Percentiles rank a stretch among this genome's conserved stretches.
Evolutionary conservation across 2,113 vertebrate species (phyloP).

Genomic region (Ptilorrhoa leucosticta): DNA sequence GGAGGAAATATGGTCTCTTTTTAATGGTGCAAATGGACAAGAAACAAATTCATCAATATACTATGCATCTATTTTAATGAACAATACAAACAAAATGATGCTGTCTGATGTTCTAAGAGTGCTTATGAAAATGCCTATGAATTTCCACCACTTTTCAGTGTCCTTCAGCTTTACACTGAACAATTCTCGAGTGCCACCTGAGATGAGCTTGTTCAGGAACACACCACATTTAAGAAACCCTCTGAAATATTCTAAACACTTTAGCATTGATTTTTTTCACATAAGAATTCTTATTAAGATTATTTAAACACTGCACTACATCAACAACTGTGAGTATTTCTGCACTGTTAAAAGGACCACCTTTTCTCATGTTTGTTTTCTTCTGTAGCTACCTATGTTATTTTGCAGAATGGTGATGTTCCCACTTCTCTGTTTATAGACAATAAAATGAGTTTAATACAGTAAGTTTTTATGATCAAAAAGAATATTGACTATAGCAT

Average conservation of each 20-base stretch:
- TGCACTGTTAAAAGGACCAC: background rate
- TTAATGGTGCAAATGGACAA: background rate
- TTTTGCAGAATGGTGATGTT: background rate
- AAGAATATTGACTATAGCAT: background rate
- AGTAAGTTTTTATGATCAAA: background rate
- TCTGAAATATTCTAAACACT: background rate
- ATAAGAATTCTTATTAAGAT: background rate
- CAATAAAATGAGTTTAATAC: background rate
- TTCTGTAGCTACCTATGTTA: background rate
- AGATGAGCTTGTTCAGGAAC: background rate
- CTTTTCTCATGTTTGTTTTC: background rate
- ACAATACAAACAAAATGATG: background rate
- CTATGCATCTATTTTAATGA: background rate
- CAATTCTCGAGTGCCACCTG: background rate
- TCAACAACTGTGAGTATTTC: background rate
- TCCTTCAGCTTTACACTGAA: background rate
- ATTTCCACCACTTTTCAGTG: background rate
- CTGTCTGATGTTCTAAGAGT: background rate
- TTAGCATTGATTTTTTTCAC: background rate
- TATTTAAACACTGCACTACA: background rate
- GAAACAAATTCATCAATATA: background rate
- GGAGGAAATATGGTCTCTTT: background rate
- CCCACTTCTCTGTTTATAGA: background rate
- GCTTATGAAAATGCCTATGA: background rate
- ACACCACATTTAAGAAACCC: background rate